Base-by-base conservation (phyloP, 2,888 invertebrate genomes). In the Tetranychus truncatus region DNA sequence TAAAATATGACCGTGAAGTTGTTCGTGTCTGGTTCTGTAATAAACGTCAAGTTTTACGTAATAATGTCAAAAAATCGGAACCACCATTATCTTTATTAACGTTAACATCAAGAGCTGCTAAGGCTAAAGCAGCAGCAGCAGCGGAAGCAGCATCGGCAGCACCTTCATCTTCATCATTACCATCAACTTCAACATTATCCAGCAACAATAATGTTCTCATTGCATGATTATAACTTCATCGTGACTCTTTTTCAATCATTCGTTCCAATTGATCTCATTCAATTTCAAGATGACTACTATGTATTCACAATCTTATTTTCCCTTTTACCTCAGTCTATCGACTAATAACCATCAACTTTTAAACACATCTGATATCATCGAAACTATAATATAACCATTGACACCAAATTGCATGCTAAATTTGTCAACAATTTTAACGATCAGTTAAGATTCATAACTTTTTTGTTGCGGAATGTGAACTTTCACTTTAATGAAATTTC, bases 21-120 rank as follows among this genome's bases (percentile, higher is more conserved):
- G 95, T 97, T 81, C 87, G 96, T 83, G 96, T 97, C 85, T 97
- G 97, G 96, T 97, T 97, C 85, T 97, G 96, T 85, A 97, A 97
- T 85, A 96, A 96, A 84, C 87, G 96, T 75, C 96, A 97, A 84
- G 95, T 96, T 1, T 86, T 96, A 79, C 96, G 96, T 84, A 96
- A 96, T 83, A 95, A 95, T n/a, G 94, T 95, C 65, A 84, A 84
- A 78, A 79, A 79, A 75, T 75, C 79, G 46, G 79, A 80, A 72
- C 72, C 72, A 1, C 20, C 72, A 18, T 55, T 55, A 15, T 55
- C 55, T 15, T 55, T 55, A 55, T 55, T 55, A 55, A 55, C 55
- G 7, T 55, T 55, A 55, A 55, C 55, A 55, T 55, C 55, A 15
- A 1, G 55, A 55, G 55, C 55, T 55, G 55, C 55, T 55, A 55